A percentile compares a stretch with the other conserved stretches of the same genome.
Conservation (phyloP, 1,140 invertebrate species). For the Pachypsylla venusta region DNA sequence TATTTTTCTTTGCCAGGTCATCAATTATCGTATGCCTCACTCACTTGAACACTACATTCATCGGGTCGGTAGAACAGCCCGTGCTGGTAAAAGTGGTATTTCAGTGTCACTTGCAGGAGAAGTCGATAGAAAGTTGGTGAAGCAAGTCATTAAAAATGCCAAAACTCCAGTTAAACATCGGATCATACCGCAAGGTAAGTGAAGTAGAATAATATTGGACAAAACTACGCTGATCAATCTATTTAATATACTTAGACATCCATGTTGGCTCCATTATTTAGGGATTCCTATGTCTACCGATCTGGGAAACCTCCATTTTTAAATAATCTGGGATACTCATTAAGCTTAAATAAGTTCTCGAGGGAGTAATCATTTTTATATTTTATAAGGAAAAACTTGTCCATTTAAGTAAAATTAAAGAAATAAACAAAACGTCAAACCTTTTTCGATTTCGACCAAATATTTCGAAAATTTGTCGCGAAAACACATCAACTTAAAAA, state of each 20-base stretch:
- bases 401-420: no score
- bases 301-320: not conserved
- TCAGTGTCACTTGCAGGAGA: slow-evolving; percentile 91
- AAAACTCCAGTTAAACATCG: slow-evolving; percentile 72
- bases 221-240: not conserved
- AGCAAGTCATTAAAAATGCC: slow-evolving; percentile 79
- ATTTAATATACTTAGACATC: not conserved
- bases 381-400: no score
- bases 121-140: slow-evolving; percentile 74
- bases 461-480: no score
- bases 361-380: no score
- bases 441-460: no score
- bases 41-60: slow-evolving; percentile 94
- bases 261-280: not conserved
- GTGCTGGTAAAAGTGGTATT: slow-evolving; percentile 76
- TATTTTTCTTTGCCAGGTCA: slow-evolving; percentile 37
- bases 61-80: slow-evolving; percentile 81
- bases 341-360: not conserved
- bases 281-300: not conserved
- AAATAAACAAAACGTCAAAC: no score
- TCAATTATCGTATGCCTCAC: slow-evolving; percentile 91
- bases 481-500: no score
- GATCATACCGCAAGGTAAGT: slow-evolving; percentile 55
- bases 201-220: no score
- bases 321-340: not conserved